Conservation (phyloP, 2,888 invertebrate genomes). For the Hoplodrina blanda region DNA sequence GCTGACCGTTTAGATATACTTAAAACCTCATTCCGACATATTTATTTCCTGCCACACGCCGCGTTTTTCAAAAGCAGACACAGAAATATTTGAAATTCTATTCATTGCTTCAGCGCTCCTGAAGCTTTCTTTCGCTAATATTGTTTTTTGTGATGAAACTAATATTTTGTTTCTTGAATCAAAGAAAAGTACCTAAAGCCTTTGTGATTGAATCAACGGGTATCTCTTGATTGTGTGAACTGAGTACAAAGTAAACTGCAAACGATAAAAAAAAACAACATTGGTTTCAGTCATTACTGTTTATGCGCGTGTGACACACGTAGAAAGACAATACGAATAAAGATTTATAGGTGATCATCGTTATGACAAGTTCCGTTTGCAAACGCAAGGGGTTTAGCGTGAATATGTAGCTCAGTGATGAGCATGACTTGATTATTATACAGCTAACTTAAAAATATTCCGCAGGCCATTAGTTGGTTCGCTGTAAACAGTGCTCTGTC, state of each 20-base stretch:
- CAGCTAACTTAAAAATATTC: neutral
- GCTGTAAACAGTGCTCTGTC: neutral
- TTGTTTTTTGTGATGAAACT: too few relatives aligned
- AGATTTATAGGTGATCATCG: neutral
- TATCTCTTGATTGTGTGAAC: too few relatives aligned
- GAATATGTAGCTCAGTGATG: neutral
- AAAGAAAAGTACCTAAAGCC: too few relatives aligned
- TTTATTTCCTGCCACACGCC: neutral
- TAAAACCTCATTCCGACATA: neutral
- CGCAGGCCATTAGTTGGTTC: conserved; percentile 24
- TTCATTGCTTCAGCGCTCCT: neutral
- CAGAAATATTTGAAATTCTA: conserved; percentile 25
- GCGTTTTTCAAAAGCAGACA: conserved; percentile 3
- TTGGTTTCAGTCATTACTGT: too few relatives aligned
- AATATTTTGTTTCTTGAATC: too few relatives aligned
- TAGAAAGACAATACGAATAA: neutral
- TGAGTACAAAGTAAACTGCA: too few relatives aligned
- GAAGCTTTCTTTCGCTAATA: conserved; percentile 1
- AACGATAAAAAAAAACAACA: too few relatives aligned
- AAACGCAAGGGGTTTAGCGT: neutral
- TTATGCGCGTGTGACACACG: too few relatives aligned
- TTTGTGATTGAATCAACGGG: too few relatives aligned
- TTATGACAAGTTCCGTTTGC: neutral
- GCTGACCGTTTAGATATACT: conserved; percentile 8
- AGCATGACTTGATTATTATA: neutral